Evolutionary conservation across 1,140 invertebrate genomes (phyloP), one percentile per base, ranked within the genome.

Genomic region (Drosophila bocki): DNA sequence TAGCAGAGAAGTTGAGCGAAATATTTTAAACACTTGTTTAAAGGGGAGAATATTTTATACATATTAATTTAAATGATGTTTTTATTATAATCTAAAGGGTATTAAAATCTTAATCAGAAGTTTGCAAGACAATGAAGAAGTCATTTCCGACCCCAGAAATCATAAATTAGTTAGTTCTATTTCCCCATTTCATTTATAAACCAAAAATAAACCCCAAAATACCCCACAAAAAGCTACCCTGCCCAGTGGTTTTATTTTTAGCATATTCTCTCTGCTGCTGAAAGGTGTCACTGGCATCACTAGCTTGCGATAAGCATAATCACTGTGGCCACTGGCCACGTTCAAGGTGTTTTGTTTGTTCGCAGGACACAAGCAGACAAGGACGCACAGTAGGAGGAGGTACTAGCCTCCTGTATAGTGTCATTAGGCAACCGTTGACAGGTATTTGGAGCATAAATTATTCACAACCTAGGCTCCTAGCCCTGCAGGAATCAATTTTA

Each of bases 391-490:
- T 26, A 41, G 42, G 13, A 26, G 33, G 15, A 15, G 26, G 5
- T 6, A 6, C 26, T 29, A 29, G 48, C 26, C 32, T 35, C 17
- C 67, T 60, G 75, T 5, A 26, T 56, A 12, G 53, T 67, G 70
- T 81, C 75, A 85, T 90, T 88, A 82, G 70, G 64, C 75, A 29
- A 71, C 78, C 65, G 70, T 72, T 50, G 81, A 63, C 58, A 51
- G 60, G 72, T 82, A 88, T 85, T 90, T 63, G 59, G 75, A 44
- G 62, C 61, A 79, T 88, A 71, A 80, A 88, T 88, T 88, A 88
- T 90, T 79, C 41, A 85, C 53, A 68, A 58, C 47, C 17, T 67
- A 39, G 32, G 32, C 11, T 32, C 9, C 9, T 6, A 33, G 13
- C 33, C 6, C 26, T 22, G 9, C 9, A 22, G 32, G 17, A 72